Base-by-base conservation (phyloP, 2,888 invertebrate species). In the Lacanobia oleracea region DNA sequence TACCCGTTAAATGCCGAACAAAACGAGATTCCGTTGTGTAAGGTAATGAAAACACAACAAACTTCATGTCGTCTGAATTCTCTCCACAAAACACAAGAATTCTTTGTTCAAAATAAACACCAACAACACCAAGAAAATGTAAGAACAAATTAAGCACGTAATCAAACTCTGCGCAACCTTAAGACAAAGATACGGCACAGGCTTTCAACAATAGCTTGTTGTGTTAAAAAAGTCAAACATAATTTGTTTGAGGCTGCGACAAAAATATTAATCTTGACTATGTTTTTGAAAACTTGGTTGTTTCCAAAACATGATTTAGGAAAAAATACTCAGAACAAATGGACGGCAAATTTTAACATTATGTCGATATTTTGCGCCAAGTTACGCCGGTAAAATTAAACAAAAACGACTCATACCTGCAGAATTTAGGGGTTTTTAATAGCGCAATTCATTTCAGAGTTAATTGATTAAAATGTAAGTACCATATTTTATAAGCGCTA, bases 101-200 rank as follows among this genome's bases (percentile, higher is more conserved):
- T 69, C 21, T 18, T 48, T 21, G 21, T 54, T 33, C 12, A 50
- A 76, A 45, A 37, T 40, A n/a, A 54, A 48, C n/a, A 33, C 7
- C 16, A 43, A 45, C 12, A 60, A 21, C 27, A 21, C 12, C 12
- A 10, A 60, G 21, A 56, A 51, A 53, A 50, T 50, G 14, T 54
- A 48, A 40, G 21, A 65, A 45, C 45, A 50, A 33, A 77, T 67
- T 53, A 60, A 60, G 33, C 21, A 0, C 18, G 33, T 45, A 77
- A 61, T 65, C 48, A 57, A 62, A 65, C 21, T 48, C n/a, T 18
- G 18, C 12, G 14, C 18, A 72, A 57, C 23, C 53, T 51, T 57
- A 27, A 16, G 27, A 54, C 16, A 18, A 54, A 54, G 27, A 18
- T 8, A 27, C 27, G 18, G 27, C 14, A 53, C 23, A 12, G 1